phyloP scores from a whole-genome alignment of 2,888 invertebrate species.

The Toxonevra muliebris region DNA sequence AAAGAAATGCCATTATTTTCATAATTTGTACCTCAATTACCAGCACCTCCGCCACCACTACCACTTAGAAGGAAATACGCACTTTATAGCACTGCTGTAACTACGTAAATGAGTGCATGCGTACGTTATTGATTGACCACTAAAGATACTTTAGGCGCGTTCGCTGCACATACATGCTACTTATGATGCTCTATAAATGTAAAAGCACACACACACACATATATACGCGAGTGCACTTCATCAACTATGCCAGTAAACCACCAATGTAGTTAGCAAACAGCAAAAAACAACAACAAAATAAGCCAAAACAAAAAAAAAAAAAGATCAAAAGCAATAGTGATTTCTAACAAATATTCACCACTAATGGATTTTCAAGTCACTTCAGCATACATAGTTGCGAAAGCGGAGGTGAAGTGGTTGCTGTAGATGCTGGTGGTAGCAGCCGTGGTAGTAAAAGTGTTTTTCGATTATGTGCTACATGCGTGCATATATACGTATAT shows the following conservation, averaged over 20 bases:
- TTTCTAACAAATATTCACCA: not conserved
- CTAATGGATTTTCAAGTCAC: slow-evolving; percentile 11
- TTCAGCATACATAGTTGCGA: not conserved
- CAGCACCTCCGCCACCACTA: too few relatives aligned
- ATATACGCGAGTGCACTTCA: not conserved
- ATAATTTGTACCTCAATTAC: too few relatives aligned
- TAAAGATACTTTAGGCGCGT: not conserved
- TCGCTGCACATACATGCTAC: not conserved
- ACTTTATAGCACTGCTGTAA: not conserved
- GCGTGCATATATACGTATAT: slow-evolving; percentile 1
- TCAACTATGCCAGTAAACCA: not conserved
- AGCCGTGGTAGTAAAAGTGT: not conserved
- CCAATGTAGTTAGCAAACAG: not conserved
- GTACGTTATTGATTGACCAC: not conserved
- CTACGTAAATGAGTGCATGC: not conserved
- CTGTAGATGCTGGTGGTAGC: not conserved
- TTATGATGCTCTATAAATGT: not conserved
- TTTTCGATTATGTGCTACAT: not conserved
- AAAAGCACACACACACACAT: not conserved
- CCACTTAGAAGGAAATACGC: too few relatives aligned
- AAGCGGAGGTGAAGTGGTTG: not conserved
- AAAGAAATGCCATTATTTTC: too few relatives aligned
- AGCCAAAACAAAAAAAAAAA: too few relatives aligned
- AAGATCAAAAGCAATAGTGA: not conserved
- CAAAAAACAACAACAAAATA: not conserved